Base-by-base conservation (phyloP, 92 coral and sea anemone genomes). In the Porites evermanni region DNA sequence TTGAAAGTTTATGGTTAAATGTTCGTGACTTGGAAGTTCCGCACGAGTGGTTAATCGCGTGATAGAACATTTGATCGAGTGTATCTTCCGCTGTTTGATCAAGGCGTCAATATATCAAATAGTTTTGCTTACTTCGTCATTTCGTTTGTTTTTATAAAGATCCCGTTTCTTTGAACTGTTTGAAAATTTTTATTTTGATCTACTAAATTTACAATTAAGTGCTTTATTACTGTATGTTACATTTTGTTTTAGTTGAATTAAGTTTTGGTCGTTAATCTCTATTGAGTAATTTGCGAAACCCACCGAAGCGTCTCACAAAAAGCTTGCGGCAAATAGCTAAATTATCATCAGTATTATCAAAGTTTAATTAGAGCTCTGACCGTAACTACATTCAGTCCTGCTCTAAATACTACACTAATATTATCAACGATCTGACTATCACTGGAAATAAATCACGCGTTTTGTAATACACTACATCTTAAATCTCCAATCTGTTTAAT, bases 1-100 rank as follows among this genome's bases (percentile, higher is more conserved):
- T 23, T 20, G 9, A 5, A 73, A 32, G 63, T 0, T 4, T 44
- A 21, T 50, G 12, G 76, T 17, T 13, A 64, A 72, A 7, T 51
- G 65, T 83, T 83, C 87, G 87, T 83, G 87, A 83, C 87, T 83
- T 83, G 14, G 18, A 61, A 23, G 80, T 83, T 74, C 79, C 87
- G 51, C 87, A n/a, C 53, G 87, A 64, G 18, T 83, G 59, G 24
- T 12, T 17, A 59, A 74, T 83, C 80, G 79, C 87, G 87, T 83
- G 79, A 83, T 64, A 17, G 44, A 23, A 26, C 68, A 81, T 58
- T 81, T 81, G 70, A 56, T 29, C 38, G 74, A 73, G 52, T 23
- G 65, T 80, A 12, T 64, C 80, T 83, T 83, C 87, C 87, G 87
- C 26, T 73, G 29, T 51, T 19, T 5, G 63, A 61, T 83, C 71